Conservation (phyloP, 2,888 invertebrate species). For the Cantharis rufa region DNA sequence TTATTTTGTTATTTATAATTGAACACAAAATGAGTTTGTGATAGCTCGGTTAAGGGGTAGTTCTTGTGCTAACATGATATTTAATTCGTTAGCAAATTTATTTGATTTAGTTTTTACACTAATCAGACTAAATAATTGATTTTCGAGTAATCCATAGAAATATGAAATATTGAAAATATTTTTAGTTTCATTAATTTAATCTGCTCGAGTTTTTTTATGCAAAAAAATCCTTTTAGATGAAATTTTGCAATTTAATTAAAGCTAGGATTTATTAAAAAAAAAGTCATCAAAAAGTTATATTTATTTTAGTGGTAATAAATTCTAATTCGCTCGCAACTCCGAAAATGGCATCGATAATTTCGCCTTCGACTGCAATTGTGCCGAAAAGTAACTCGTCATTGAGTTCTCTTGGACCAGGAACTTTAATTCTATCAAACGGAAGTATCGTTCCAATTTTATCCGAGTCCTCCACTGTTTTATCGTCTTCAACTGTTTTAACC, state of each 20-base stretch:
- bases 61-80: background rate
- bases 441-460: slow-evolving; percentile 49
- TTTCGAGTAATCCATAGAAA: background rate
- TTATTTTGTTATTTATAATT: background rate
- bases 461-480: slow-evolving; percentile 37
- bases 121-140: background rate
- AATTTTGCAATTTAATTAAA: too few species aligned
- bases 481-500: slow-evolving; percentile 36
- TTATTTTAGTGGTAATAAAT: slow-evolving; percentile 43
- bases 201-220: too few species aligned
- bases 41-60: background rate
- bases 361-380: slow-evolving; percentile 30
- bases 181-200: too few species aligned
- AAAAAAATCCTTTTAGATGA: too few species aligned
- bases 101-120: background rate
- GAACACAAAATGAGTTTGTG: background rate
- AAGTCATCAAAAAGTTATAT: background rate
- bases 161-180: too few species aligned
- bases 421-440: slow-evolving; percentile 52
- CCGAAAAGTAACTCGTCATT: slow-evolving; percentile 36
- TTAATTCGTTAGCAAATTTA: background rate
- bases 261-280: background rate
- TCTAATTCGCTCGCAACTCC: slow-evolving; percentile 44
- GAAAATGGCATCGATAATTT: slow-evolving; percentile 44
- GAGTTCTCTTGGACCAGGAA: slow-evolving; percentile 49